Base-by-base conservation (phyloP, 2,797 vertebrate species). In the Tokudaia tokunoshimensis region DNA sequence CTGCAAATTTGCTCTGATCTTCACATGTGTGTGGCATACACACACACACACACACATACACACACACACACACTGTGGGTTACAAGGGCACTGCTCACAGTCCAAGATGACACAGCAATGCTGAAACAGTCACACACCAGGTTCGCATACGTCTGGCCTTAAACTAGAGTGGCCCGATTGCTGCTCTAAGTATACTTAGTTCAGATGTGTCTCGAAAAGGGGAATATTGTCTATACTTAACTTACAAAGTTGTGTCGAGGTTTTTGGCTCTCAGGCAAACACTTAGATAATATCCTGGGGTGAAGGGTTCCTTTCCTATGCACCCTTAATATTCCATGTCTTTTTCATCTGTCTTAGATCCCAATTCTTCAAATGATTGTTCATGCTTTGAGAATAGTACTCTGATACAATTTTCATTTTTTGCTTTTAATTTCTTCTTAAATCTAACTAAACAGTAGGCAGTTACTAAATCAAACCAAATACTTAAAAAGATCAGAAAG, bases 331-430 rank as follows among this genome's bases (percentile, higher is more conserved):
- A 44, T 47, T 47, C 37, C 26, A 14, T 34, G 55, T 22, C 22
- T 44, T 74, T 74, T 70, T 59, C 29, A 88, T 29, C 52, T 89
- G 37, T 20, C 86, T 76, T 19, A 44, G 55, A 47, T 59, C 20
- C 50, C 52, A 59, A 76, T 85, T 90, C 78, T 94, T 94, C 80
- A 89, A n/a, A 72, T 82, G 70, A 81, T 47, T 41, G 37, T 19
- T 57, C 44, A 6, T 83, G 34, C 34, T 94, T 93, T 96, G 72
- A 92, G 70, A 94, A 72, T n/a, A 70, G 2, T 52, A 10, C 19
- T 93, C 1, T 3, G 31, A 61, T 50, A 19, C n/a, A 12, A 50
- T 76, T 90, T 44, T n/a, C 61, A 5, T 44, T 76, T 76, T 37
- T 63, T 80, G 50, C 75, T 76, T 61, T 84, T 34, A 34, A 15